phyloP scores from a whole-genome alignment of 2,888 invertebrate species.

The Clanis bilineata region DNA sequence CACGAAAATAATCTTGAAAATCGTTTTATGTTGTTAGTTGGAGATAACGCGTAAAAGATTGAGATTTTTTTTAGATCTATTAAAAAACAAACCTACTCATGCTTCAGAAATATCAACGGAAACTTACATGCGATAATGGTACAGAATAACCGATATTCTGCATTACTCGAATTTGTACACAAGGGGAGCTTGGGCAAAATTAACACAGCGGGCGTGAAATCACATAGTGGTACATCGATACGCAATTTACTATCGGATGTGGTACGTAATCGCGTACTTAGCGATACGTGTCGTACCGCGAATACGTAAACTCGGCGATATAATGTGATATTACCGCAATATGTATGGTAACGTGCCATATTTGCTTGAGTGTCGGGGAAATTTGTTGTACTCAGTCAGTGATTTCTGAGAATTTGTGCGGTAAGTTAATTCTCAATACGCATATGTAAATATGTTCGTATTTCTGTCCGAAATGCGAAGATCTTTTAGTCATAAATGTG shows the following conservation, averaged over 20 bases:
- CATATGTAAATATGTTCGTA: background rate
- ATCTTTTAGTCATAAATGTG: too few species aligned
- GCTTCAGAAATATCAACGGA: background rate
- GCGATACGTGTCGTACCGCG: slow-evolving; percentile 36
- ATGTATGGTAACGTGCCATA: slow-evolving; percentile 6
- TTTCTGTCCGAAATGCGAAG: too few species aligned
- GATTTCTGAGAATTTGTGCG: background rate
- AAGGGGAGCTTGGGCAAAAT: slow-evolving; percentile 48
- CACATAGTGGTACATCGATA: slow-evolving; percentile 55
- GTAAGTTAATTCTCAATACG: background rate
- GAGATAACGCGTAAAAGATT: too few species aligned
- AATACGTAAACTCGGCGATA: slow-evolving; percentile 38
- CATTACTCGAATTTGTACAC: slow-evolving; percentile 6
- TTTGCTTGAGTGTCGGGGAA: slow-evolving; percentile 5
- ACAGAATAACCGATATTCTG: background rate
- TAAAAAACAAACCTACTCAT: background rate
- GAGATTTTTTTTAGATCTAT: too few species aligned
- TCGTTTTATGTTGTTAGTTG: too few species aligned
- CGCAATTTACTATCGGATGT: slow-evolving; percentile 49
- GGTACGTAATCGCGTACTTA: slow-evolving; percentile 34
- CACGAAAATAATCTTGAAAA: too few species aligned
- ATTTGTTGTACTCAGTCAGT: background rate
- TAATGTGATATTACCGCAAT: slow-evolving; percentile 10
- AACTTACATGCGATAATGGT: background rate
- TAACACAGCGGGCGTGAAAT: slow-evolving; percentile 56